These are phyloP conservation scores for Phyllotis vaccarum DNA, from an alignment of 2,797 vertebrate species.

Conservation along the genomic window DNA sequence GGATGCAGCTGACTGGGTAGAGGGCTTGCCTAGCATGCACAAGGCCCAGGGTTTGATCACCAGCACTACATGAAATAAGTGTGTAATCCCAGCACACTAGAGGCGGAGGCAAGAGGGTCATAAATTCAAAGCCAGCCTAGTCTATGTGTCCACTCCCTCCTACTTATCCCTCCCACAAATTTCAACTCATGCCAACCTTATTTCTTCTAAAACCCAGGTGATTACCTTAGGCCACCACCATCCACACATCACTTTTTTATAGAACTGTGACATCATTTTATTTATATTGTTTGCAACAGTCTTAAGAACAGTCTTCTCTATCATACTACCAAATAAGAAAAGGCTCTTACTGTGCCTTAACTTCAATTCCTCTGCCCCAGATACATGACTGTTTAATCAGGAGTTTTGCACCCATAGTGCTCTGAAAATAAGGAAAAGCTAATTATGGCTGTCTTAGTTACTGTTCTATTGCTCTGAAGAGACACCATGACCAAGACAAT, in stretches of 20 bases:
- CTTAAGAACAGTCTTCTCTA: background rate
- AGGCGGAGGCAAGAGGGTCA: background rate
- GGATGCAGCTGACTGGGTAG: background rate
- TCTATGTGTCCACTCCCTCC: background rate
- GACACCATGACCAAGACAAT: background rate
- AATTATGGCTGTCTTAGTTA: background rate
- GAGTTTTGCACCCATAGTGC: background rate
- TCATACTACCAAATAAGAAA: slow-evolving; percentile 1
- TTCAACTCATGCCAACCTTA: background rate
- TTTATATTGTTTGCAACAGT: background rate
- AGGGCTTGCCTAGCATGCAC: background rate
- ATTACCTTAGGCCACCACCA: background rate
- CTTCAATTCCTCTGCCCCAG: background rate
- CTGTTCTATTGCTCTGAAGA: background rate
- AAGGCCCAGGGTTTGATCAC: background rate
- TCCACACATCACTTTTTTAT: background rate
- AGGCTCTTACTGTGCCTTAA: background rate
- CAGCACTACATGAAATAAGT: background rate
- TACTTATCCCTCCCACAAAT: background rate
- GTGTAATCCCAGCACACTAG: background rate
- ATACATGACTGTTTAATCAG: background rate
- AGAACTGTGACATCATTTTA: background rate
- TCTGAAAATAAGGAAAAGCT: background rate
- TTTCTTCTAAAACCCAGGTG: background rate
- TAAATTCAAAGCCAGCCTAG: background rate